Conservation (phyloP, 2,113 vertebrate species). For the Thalassarche chlororhynchos region DNA sequence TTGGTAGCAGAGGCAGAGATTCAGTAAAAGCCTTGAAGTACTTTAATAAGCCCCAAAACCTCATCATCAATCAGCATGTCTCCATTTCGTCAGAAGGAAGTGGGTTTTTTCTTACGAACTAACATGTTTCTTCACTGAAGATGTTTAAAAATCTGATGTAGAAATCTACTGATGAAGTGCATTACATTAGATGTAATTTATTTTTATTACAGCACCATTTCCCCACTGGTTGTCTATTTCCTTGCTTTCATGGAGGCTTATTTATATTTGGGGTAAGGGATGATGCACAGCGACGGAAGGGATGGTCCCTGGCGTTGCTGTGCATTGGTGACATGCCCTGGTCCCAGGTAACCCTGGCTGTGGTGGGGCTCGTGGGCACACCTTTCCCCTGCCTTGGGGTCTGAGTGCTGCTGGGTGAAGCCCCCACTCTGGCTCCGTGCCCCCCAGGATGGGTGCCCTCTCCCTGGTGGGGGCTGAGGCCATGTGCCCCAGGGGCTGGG, state of each 20-base stretch:
- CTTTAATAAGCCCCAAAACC: background rate
- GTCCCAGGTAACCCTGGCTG: background rate
- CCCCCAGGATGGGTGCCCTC: background rate
- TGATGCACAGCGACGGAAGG: background rate
- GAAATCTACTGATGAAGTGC: background rate
- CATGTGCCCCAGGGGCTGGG: rapidly evolving
- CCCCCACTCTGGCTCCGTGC: rapidly evolving
- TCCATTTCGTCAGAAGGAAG: background rate
- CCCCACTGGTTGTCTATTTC: background rate
- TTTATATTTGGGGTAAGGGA: background rate
- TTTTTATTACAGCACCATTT: background rate
- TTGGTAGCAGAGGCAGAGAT: background rate
- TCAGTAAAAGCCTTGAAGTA: background rate
- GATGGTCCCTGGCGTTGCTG: background rate
- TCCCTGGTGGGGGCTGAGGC: background rate
- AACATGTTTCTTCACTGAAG: background rate
- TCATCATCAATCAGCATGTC: background rate
- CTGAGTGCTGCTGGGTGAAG: background rate
- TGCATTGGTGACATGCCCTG: background rate
- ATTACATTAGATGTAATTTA: background rate
- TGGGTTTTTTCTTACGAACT: rapidly evolving
- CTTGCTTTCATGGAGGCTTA: background rate
- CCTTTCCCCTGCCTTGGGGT: background rate
- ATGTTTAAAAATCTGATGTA: background rate
- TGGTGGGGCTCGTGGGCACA: background rate